Conservation (phyloP, 2,113 vertebrate genomes). For the Forbesichthys agassizii region DNA sequence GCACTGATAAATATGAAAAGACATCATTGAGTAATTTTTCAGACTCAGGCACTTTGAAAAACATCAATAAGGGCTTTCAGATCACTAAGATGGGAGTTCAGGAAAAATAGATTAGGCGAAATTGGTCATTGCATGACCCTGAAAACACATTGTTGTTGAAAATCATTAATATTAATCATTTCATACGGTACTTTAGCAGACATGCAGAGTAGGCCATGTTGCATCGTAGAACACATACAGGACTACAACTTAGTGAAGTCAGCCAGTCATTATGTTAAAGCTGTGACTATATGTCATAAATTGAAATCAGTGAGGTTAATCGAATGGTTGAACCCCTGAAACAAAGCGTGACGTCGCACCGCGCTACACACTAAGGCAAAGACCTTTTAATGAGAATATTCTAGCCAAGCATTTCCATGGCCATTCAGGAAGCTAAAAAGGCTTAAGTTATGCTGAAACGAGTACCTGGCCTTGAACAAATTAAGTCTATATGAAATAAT, state of each 20-base stretch:
- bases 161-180: too few species aligned
- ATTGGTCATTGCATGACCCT: conserved; percentile 36
- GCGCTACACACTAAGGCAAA: conserved; percentile 34
- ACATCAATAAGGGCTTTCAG: conserved; percentile 69
- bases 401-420: conserved; percentile 35
- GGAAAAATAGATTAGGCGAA: conserved; percentile 31
- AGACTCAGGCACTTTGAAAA: conserved; percentile 52
- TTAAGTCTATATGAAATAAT: conserved; percentile 33
- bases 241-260: conserved; percentile 58
- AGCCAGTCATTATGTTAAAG: conserved; percentile 60
- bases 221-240: conserved; percentile 39
- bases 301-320: conserved; percentile 73
- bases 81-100: conserved; percentile 36
- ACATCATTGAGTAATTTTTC: conserved; percentile 70
- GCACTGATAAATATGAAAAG: conserved; percentile 69
- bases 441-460: not conserved
- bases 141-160: not conserved
- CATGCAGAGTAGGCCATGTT: conserved; percentile 26
- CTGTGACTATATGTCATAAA: conserved; percentile 60
- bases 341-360: conserved; percentile 40
- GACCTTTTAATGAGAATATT: conserved; percentile 39
- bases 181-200: too few species aligned
- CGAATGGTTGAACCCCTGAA: conserved; percentile 63
- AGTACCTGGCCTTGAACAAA: conserved; percentile 36
- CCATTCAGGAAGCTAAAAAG: conserved; percentile 41